A percentile compares a stretch with the other conserved stretches of the same genome.
These are phyloP conservation scores for Ammodytes marinus DNA, from an alignment of 2,113 vertebrate genomes.

Conservation along the genomic window DNA sequence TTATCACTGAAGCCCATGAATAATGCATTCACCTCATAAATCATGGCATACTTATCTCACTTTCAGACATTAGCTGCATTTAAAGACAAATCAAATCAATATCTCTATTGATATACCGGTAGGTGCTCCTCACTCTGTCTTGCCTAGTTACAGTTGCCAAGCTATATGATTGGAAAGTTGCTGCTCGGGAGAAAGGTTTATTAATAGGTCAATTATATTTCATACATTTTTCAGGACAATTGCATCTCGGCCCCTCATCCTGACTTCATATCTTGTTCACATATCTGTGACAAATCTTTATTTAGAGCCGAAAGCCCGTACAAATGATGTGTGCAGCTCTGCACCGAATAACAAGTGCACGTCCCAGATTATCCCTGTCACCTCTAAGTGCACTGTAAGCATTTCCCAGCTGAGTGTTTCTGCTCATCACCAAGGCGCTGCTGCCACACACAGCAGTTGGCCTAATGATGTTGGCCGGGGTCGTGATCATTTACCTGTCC, in stretches of 20 bases:
- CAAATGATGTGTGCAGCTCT: constrained; percentile 60
- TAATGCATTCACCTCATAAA: background rate
- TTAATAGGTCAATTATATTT: constrained; percentile 16
- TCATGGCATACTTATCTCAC: background rate
- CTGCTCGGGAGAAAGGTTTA: background rate
- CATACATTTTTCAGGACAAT: background rate
- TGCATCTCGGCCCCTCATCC: constrained; percentile 24
- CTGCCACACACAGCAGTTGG: constrained; percentile 57
- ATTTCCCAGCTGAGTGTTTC: constrained; percentile 56
- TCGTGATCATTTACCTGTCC: constrained; percentile 67
- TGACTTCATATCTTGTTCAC: background rate
- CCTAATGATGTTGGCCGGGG: constrained; percentile 71
- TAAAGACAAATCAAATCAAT: too few relatives aligned
- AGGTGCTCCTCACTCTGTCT: background rate
- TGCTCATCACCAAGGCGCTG: constrained; percentile 56
- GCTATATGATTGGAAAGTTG: background rate
- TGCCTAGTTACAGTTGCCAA: background rate
- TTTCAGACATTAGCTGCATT: background rate
- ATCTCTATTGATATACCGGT: too few relatives aligned
- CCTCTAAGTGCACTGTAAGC: constrained; percentile 62
- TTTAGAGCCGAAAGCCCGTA: constrained; percentile 43
- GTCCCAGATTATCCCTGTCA: constrained; percentile 62
- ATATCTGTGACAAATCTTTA: constrained; percentile 42
- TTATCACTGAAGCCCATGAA: background rate
- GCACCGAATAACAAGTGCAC: constrained; percentile 63